Base-by-base conservation (phyloP, 2,797 vertebrate genomes). In the Tolypeutes matacus region DNA sequence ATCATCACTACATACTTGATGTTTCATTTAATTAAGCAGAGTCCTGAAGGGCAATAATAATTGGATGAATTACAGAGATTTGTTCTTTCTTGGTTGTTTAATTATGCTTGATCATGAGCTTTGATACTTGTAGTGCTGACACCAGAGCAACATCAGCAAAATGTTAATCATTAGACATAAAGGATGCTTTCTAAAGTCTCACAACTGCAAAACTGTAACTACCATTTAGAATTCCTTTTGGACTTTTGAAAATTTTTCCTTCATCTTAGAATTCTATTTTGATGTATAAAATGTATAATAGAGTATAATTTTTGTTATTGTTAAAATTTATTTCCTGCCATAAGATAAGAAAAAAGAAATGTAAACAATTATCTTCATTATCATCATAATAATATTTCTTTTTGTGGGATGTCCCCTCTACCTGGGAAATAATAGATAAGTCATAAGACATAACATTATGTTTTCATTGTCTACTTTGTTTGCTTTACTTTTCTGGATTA, bases 61-160 rank as follows among this genome's bases (percentile, higher is more conserved):
- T 70, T 81, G 36, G 23, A 60, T 81, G 7, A 64, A 46, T 20
- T 86, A 13, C 34, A 75, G 29, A 95, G 51, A 58, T 75, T 70
- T 29, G 11, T 3, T 56, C 23, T 76, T 89, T 3, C 21, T n/a
- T 77, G 49, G 46, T 72, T 3, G 0, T 49, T 96, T 88, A 70
- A 9, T 85, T 96, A 17, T 10, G 82, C 81, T 86, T 92, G 69
- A 92, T 73, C 81, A 89, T 0, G 2, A 64, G 58, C 29, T 42
- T 97, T 90, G 29, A 86, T 67, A 70, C 4, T 5, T 77, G 78
- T 25, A 95, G n/a, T 91, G 65, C 20, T 94, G 77, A 93, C 1
- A 5, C 60, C 81, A 81, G 27, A 49, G 2, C 25, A 97, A 95
- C 2, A n/a, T 94, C 70, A 56, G 39, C 93, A 91, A 92, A 92